Base-by-base conservation (phyloP, 1,140 invertebrate species). In the Cydia strobilella region DNA sequence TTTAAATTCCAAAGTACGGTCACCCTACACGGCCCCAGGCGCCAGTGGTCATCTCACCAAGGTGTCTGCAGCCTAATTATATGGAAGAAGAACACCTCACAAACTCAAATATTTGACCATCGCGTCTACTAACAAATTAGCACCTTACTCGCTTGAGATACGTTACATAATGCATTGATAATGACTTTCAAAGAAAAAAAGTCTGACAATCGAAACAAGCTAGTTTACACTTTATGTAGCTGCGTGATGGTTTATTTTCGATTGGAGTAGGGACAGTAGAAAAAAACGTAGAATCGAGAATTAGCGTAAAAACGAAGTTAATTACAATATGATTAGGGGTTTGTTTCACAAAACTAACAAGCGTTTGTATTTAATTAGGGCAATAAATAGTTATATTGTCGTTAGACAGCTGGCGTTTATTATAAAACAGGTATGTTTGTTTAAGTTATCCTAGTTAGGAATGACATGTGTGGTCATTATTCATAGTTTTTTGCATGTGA, bases 321-420 rank as follows among this genome's bases (percentile, higher is more conserved):
- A 90, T 92, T 90, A 85, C 80, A 82, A 86, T 88, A 92, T 90
- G 89, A 92, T 92, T 90, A 88, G 82, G 85, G 88, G 89, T 90
- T 87, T 82, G 81, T 82, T 86, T 79, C 85, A 79, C 81, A 86
- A 90, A 89, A 88, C 87, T 92, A 92, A 90, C 88, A 86, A 89
- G 90, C 85, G 84, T 84, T 86, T 83, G 83, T 80, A 80, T 78
- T 84, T 83, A 86, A 90, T 90, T 86, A 85, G 81, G 80, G 84
- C 86, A 88, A 90, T 92, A 90, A 92, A 92, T 90, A 87, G 84
- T 85, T 87, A 81, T 84, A 85, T 78, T 86, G 86, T 87, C 86
- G 86, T 88, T 87, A 86, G 88, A 82, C 89, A 90, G 88, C 84
- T 90, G 89, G 79, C 80, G 80, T 66, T n/a, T 51, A 39, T 39